These are phyloP conservation scores for Penaeus vannamei DNA, from an alignment of 1,140 invertebrate species.

Conservation along the genomic window DNA sequence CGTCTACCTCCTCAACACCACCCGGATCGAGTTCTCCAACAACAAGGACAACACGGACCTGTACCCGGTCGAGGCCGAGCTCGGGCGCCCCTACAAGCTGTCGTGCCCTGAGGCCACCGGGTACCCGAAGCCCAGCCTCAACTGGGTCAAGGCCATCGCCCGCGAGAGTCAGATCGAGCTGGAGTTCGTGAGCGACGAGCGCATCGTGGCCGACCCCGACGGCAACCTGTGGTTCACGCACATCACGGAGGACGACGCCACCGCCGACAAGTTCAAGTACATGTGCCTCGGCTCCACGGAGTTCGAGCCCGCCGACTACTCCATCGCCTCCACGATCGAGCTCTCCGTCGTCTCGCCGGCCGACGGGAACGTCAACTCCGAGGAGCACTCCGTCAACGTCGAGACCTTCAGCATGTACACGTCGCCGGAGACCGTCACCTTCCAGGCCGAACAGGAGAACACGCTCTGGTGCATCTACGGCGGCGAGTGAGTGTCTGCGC, in stretches of 20 bases:
- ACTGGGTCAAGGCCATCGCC: slow-evolving; percentile 57
- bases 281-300: slow-evolving; percentile 59
- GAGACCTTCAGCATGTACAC: slow-evolving; percentile 65
- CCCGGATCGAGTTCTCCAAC: slow-evolving; percentile 56
- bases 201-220: slow-evolving; percentile 49
- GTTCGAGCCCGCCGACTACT: slow-evolving; percentile 55
- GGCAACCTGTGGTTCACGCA: slow-evolving; percentile 62
- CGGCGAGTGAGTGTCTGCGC: slow-evolving; percentile 63
- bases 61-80: slow-evolving; percentile 58
- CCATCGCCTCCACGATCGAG: slow-evolving; percentile 55
- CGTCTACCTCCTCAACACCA: slow-evolving; percentile 61
- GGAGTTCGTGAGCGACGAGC: slow-evolving; percentile 56
- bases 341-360: slow-evolving; percentile 49
- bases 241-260: slow-evolving; percentile 56
- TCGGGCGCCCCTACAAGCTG: slow-evolving; percentile 62
- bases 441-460: slow-evolving; percentile 48
- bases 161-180: slow-evolving; percentile 40
- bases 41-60: slow-evolving; percentile 31
- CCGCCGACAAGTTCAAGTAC: slow-evolving; percentile 43
- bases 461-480: slow-evolving; percentile 65
- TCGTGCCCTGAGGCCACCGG: slow-evolving; percentile 60
- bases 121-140: slow-evolving; percentile 57
- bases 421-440: slow-evolving; percentile 24
- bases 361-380: slow-evolving; percentile 45
- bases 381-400: slow-evolving; percentile 53